phyloP scores from a whole-genome alignment of 2,113 vertebrate genomes.

The Enhydra lutris region DNA sequence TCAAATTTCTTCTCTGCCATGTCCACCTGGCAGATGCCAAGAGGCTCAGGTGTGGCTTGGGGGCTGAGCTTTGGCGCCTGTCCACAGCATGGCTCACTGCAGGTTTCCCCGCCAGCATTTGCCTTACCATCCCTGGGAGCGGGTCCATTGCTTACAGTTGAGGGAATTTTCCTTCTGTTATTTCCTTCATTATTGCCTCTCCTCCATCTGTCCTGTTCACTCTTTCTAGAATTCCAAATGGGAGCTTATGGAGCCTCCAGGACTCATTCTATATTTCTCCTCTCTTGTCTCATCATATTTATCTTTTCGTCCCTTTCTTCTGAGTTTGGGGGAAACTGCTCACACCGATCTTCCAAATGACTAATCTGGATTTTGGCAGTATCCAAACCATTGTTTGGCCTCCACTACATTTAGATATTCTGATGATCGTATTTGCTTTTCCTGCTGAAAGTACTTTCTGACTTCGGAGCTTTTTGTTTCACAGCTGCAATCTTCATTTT shows the following conservation, averaged over 20 bases:
- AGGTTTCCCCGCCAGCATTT: not conserved
- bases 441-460: not conserved
- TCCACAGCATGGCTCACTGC: not conserved
- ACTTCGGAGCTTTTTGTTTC: not conserved
- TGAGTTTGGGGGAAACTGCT: not conserved
- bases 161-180: constrained; percentile 59
- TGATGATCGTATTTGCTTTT: constrained; percentile 3
- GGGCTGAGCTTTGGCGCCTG: not conserved
- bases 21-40: not conserved
- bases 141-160: constrained; percentile 9
- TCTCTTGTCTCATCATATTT: not conserved
- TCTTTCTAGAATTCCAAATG: constrained; percentile 48
- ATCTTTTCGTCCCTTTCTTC: not conserved
- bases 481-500: not conserved
- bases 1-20: not conserved
- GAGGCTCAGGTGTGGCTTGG: not conserved
- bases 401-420: not conserved
- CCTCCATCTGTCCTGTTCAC: constrained; percentile 36
- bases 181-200: constrained; percentile 35
- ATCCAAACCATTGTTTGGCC: not conserved
- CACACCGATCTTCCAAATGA: not conserved
- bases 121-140: constrained; percentile 11
- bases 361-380: not conserved
- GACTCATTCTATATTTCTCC: not conserved
- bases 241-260: not conserved